phyloP scores from a whole-genome alignment of 2,888 invertebrate genomes.

The Ligdia adustata region DNA sequence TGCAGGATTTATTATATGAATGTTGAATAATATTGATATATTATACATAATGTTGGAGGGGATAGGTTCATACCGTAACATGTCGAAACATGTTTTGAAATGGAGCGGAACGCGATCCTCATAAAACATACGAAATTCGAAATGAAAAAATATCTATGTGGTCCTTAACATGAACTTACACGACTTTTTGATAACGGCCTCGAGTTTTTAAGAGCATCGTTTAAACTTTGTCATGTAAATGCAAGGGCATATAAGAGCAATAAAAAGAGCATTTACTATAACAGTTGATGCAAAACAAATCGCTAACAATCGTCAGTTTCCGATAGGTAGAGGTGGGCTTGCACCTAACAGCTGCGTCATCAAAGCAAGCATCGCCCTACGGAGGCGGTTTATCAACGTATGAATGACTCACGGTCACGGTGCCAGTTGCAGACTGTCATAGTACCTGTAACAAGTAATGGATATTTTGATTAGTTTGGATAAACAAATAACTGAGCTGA shows the following conservation, averaged over 20 bases:
- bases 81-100: slow-evolving; percentile 2
- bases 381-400: slow-evolving; percentile 47
- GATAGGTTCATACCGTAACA: neutral
- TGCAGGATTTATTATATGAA: no score
- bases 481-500: neutral
- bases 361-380: slow-evolving; percentile 45
- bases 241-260: no score
- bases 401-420: slow-evolving; percentile 72
- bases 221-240: no score
- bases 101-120: neutral
- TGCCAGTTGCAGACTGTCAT: slow-evolving; percentile 70
- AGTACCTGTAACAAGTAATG: slow-evolving; percentile 72
- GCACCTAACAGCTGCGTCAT: slow-evolving; percentile 48
- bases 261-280: no score
- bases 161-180: no score
- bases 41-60: neutral
- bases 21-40: no score
- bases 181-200: no score
- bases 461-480: slow-evolving; percentile 53
- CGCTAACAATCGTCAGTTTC: neutral
- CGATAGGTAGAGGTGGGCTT: slow-evolving; percentile 22
- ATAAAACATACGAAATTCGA: neutral
- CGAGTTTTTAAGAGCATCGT: no score
- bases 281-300: slow-evolving; percentile 3
- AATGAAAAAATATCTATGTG: no score